Conservation (phyloP, 1,140 invertebrate species). For the Neomicropteryx cornuta region DNA sequence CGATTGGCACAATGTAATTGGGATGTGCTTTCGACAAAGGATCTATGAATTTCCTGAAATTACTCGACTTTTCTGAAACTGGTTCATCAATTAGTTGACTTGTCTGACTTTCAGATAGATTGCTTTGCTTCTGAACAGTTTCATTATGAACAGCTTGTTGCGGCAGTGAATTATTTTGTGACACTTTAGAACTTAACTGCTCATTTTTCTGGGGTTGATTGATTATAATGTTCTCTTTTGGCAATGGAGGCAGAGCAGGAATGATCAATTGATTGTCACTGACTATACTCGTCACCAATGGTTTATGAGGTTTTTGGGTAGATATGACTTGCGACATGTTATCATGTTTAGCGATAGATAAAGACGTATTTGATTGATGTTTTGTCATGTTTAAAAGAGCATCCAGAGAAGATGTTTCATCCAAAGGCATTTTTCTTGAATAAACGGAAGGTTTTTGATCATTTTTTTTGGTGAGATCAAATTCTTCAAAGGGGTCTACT, state of each 20-base stretch:
- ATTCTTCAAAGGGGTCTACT: too few relatives aligned
- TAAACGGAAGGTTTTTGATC: too few relatives aligned
- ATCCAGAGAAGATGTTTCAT: too few relatives aligned
- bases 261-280: too few relatives aligned
- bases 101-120: background rate
- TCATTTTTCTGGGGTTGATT: background rate
- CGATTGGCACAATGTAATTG: conserved; percentile 51
- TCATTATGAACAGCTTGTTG: background rate
- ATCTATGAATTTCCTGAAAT: conserved; percentile 7
- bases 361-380: too few relatives aligned
- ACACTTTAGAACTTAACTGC: background rate
- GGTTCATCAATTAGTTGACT: background rate
- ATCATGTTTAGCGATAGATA: too few relatives aligned
- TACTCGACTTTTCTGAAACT: background rate
- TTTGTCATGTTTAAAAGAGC: too few relatives aligned
- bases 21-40: conserved; percentile 30
- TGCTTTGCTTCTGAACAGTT: background rate
- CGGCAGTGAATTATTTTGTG: background rate
- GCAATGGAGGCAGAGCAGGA: background rate
- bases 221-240: background rate
- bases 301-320: too few relatives aligned
- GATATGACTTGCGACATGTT: too few relatives aligned
- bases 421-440: too few relatives aligned
- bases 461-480: too few relatives aligned
- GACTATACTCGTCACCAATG: too few relatives aligned